Base-by-base conservation (phyloP, 1,140 invertebrate species). In the Whitmania pigra region DNA sequence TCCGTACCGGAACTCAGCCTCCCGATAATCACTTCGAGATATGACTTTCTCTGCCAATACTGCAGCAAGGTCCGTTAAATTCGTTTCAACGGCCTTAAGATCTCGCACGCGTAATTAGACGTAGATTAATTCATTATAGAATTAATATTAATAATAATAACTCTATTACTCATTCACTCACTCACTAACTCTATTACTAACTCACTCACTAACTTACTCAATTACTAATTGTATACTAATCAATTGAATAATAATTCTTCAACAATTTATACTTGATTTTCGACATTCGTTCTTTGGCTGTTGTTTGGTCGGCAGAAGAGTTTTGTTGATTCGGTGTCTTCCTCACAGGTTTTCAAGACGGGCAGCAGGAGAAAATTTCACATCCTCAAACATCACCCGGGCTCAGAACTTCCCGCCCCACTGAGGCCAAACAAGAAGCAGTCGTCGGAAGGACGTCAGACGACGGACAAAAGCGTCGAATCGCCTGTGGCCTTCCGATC, bases 311-410 rank as follows among this genome's bases (percentile, higher is more conserved):
- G 13, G n/a, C n/a, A n/a, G 31, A 36, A 36, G 31, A 36, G 31
- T 36, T 49, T 11, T 49, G 43, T 15, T 13, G 43, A 49, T 1
- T 49, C 13, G 13, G 43, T 49, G 67, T 66, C 36, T 67, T 54
- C 57, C 53, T 77, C 78, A 25, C 75, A 87, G 84, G 86, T 90
- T 57, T 93, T 92, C 79, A 91, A 91, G 81, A 91, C 89, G 74
- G 91, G 89, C 78, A 89, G 89, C 2, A 92, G 92, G 78, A 83
- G 90, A 68, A 93, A 92, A 82, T 86, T 87, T 18, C 90, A 93
- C 79, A 91, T 92, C 74, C 81, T 91, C 75, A 91, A 92, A 81
- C 89, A 89, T 80, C 90, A 93, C 85, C 90, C 90, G 2, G 90
- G 89, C 27, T 84, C 86, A 54, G 86, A 87, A 74, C 81, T 91